These are phyloP conservation scores for Phalacrocorax pelagicus DNA, from an alignment of 2,113 vertebrate genomes.

Conservation along the genomic window DNA sequence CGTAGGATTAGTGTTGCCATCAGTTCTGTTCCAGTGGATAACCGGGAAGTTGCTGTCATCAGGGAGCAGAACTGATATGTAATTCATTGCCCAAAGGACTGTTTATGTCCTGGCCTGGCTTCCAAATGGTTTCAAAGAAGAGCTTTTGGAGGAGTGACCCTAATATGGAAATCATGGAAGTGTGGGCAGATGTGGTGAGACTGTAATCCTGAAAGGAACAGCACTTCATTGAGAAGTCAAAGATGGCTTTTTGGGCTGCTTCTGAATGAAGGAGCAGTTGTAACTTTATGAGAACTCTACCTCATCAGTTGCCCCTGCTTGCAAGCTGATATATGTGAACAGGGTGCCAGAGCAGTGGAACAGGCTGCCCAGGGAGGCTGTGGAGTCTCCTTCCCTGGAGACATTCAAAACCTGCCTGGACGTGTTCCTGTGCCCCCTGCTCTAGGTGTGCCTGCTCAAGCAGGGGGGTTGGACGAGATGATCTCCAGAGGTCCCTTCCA, in stretches of 20 bases:
- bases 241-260: not conserved
- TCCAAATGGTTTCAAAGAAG: not conserved
- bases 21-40: not conserved
- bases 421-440: too few species aligned
- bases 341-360: too few species aligned
- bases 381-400: too few species aligned
- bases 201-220: not conserved
- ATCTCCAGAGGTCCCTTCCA: too few species aligned
- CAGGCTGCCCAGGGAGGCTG: too few species aligned
- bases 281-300: not conserved
- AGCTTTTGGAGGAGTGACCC: not conserved
- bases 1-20: not conserved
- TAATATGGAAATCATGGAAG: not conserved
- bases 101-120: not conserved
- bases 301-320: not conserved
- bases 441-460: too few species aligned
- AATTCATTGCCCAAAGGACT: not conserved
- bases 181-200: not conserved
- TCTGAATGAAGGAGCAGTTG: not conserved
- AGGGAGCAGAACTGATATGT: rapidly evolving
- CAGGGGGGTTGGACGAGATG: too few species aligned
- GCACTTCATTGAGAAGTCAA: not conserved
- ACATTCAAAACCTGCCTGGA: too few species aligned
- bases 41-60: not conserved
- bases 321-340: not conserved